phyloP scores from a whole-genome alignment of 2,797 vertebrate genomes.

The Bradypodion ventrale region DNA sequence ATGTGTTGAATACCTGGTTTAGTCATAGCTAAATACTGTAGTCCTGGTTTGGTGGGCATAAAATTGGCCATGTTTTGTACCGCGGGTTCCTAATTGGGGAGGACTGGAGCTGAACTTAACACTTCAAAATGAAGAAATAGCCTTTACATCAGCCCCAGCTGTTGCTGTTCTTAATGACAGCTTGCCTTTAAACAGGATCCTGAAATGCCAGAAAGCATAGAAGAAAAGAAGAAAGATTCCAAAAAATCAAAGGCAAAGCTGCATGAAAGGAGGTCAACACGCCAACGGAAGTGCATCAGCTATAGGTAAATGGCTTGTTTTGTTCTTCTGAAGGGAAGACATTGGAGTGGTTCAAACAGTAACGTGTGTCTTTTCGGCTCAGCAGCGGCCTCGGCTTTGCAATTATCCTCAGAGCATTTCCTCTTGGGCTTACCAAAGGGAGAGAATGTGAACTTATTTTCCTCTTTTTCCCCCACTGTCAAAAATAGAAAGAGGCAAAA shows the following conservation, averaged over 20 bases:
- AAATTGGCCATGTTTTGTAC: background rate
- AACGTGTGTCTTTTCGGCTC: background rate
- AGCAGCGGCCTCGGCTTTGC: background rate
- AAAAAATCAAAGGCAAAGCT: conserved; percentile 90
- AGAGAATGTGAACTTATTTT: background rate
- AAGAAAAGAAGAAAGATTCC: conserved; percentile 90
- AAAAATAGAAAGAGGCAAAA: background rate
- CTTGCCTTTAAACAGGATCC: conserved; percentile 78
- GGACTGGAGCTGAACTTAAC: rapidly evolving
- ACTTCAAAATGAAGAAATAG: background rate
- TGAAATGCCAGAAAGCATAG: conserved; percentile 78
- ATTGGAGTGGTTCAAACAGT: background rate
- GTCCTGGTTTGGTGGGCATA: background rate
- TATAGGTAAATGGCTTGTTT: conserved; percentile 84
- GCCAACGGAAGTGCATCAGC: conserved; percentile 94
- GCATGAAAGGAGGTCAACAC: conserved; percentile 91
- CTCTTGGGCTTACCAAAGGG: background rate
- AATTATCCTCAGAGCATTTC: no score
- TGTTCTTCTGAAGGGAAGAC: background rate
- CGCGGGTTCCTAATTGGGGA: rapidly evolving
- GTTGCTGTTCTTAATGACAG: background rate
- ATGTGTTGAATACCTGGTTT: background rate
- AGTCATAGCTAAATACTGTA: background rate
- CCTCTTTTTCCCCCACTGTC: no score
- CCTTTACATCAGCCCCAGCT: background rate